Evolutionary conservation across 1,140 invertebrate genomes (phyloP), one percentile per base, ranked within the genome.

Genomic region (Cataglyphis hispanica): DNA sequence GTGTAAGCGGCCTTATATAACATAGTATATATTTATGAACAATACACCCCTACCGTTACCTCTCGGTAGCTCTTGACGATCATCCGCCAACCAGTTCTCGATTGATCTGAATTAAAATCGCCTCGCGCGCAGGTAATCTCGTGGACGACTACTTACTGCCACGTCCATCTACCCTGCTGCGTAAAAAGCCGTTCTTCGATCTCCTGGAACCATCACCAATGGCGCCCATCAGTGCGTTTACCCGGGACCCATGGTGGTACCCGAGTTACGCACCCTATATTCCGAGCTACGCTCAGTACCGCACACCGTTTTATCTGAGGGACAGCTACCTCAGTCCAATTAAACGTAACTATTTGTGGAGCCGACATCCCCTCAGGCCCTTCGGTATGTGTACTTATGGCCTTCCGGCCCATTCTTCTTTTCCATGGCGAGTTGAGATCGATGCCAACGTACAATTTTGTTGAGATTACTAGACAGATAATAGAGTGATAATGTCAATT

Each of bases 311-410:
- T 92, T 98, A 97, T 95, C 96, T 98, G 91, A 96, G 98, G 84
- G 97, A 98, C 96, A 98, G 97, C 91, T 98, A 98, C 95, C 96
- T 98, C 92, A 98, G 97, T 90, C 98, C 98, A 69, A 96, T 98
- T 92, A 98, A 98, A 96, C 97, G 97, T 95, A 97, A 97, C 95
- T 98, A 98, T 95, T 96, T 98, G 89, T 98, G 98, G 98, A 97
- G 97, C 93, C 97, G 97, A 95, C 98, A 98, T 95, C 98, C 98
- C 92, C 96, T 98, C 94, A 97, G 98, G 95, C 97, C 98, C 93
- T 97, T 98, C 95, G 98, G 97, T 96, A 97, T 96, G 95, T 96
- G 4, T 5, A 19, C 8, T 8, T 8, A 11, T 40, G 13, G n/a
- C n/a, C 13, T 4, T 78, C 8, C 43, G 13, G 19, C 4, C 31